Evolutionary conservation across 2,113 vertebrate species (phyloP).

Genomic region (Willisornis vidua): DNA sequence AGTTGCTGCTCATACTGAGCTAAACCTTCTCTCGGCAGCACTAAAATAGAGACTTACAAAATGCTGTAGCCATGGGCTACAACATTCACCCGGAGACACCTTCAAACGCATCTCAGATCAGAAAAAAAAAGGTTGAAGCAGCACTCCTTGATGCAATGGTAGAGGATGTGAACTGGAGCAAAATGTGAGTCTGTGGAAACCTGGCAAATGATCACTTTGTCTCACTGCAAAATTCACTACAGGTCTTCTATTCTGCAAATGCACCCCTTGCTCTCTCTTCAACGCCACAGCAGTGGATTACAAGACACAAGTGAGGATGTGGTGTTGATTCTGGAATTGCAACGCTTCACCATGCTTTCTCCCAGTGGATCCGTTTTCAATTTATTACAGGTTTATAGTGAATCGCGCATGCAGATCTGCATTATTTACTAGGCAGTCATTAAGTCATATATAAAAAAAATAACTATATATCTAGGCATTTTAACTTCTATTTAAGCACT

Average conservation of each 20-base stretch:
- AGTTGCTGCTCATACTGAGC: neutral
- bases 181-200: neutral
- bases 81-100: neutral
- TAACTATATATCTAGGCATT: conserved; percentile 13
- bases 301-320: neutral
- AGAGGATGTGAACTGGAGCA: neutral
- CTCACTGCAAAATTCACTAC: neutral
- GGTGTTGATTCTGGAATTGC: neutral
- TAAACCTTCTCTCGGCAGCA: conserved; percentile 21
- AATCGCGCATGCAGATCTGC: conserved; percentile 53
- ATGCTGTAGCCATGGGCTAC: conserved; percentile 9
- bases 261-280: neutral
- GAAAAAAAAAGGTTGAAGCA: neutral
- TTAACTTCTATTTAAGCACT: conserved; percentile 27
- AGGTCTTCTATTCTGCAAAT: neutral
- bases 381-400: conserved; percentile 22
- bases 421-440: conserved; percentile 19
- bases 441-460: conserved; percentile 21
- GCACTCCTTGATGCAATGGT: neutral
- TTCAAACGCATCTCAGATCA: neutral
- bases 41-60: conserved; percentile 35
- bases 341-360: neutral
- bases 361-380: neutral
- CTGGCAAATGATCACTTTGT: neutral
- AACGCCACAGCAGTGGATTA: neutral